Base-by-base conservation (phyloP, 2,113 vertebrate species). In the Tetraodon nigroviridis region DNA sequence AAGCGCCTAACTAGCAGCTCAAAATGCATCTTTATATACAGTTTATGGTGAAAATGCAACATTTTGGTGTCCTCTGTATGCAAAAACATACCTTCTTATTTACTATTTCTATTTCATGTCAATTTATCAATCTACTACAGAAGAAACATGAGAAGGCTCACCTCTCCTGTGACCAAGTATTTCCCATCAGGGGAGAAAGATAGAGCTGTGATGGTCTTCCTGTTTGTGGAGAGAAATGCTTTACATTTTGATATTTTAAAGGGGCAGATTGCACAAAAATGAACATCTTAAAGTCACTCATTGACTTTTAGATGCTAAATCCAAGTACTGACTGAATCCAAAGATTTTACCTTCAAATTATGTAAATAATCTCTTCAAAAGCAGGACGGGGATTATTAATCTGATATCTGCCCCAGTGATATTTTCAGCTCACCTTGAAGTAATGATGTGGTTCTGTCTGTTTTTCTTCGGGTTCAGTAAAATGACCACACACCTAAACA, bases 91-190 rank as follows among this genome's bases (percentile, higher is more conserved):
- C 29, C 8, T 32, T 32, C 6, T 32, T 2, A 32, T 10, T 7
- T 7, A 32, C 29, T 32, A 7, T 32, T 1, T 7, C 29, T 32
- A 37, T 37, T 37, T 37, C 10, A 37, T 37, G 32, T 37, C 32
- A 37, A 11, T 37, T 37, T 11, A 1, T 37, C 3, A 12, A 37
- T 4, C 24, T 11, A 40, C 44, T 2, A 13, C 6, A 46, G 15
- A n/a, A 16, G 5, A 46, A 46, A 46, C n/a, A 55, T 2, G 8
- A n/a, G 7, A 7, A 55, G n/a, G 61, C 92, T 94, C 80, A 96
- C 97, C 95, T 99, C 97, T 88, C 97, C 97, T 44, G 97, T 99
- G 88, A 96, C 96, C 89, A 99, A 76, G 66, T 94, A 93, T 79
- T 93, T 96, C 67, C 97, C 97, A 86, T 98, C 95, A 19, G 94